These are phyloP conservation scores for Euproctis similis DNA, from an alignment of 2,888 invertebrate genomes.

Conservation along the genomic window DNA sequence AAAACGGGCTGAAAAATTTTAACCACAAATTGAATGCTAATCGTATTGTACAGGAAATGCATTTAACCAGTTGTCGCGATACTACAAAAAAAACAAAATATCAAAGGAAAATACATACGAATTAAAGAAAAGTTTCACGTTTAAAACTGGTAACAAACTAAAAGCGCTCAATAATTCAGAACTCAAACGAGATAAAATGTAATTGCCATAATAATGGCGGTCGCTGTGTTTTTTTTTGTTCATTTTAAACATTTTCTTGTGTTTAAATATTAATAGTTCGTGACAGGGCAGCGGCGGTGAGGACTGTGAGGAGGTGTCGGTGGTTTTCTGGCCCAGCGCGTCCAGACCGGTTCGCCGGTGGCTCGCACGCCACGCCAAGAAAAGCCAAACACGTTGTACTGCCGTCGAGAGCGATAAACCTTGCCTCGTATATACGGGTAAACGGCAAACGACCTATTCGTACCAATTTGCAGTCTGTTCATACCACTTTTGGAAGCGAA, in stretches of 20 bases:
- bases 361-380: constrained; percentile 55
- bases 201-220: constrained; percentile 59
- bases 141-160: no score
- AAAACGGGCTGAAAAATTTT: no score
- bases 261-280: constrained; percentile 71
- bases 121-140: no score
- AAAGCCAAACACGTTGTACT: constrained; percentile 58
- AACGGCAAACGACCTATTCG: constrained; percentile 61
- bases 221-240: no score
- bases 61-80: no score
- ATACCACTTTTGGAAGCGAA: constrained; percentile 31
- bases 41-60: no score
- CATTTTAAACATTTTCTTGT: constrained; percentile 50
- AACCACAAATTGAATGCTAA: no score
- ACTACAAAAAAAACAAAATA: no score
- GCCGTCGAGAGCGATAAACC: constrained; percentile 63
- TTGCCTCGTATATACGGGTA: constrained; percentile 51
- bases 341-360: constrained; percentile 62
- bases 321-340: constrained; percentile 72
- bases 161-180: no score
- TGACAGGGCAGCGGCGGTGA: constrained; percentile 56
- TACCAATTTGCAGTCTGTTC: constrained; percentile 55
- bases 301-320: constrained; percentile 60
- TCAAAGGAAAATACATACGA: no score
- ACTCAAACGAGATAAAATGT: constrained; percentile 36